These are phyloP conservation scores for Pegea sp. DNA, from an alignment of 23 tunicate species.

Conservation along the genomic window DNA sequence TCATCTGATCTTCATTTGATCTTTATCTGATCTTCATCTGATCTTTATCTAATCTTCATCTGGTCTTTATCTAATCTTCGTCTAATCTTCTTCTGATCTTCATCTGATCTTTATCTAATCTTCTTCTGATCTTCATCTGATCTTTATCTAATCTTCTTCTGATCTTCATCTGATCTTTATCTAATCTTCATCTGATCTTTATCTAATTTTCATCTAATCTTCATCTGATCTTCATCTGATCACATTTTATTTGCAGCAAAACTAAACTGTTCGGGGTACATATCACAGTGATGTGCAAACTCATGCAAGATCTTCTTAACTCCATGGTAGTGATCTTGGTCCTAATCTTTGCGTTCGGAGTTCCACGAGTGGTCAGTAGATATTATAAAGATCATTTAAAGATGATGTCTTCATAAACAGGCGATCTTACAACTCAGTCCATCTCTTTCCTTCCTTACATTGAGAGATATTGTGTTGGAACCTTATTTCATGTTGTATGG, in stretches of 20 bases:
- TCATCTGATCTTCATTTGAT: too few species aligned
- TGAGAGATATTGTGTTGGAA: constrained; percentile 46
- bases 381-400: not conserved
- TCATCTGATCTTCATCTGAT: not conserved
- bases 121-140: too few species aligned
- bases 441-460: constrained; percentile 17
- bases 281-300: constrained; percentile 83
- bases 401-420: constrained; percentile 3
- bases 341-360: constrained; percentile 2
- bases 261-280: constrained; percentile 83
- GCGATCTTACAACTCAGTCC: constrained; percentile 41
- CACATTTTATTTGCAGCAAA: constrained; percentile 33
- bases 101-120: too few species aligned
- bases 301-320: constrained; percentile 75
- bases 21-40: too few species aligned
- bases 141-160: too few species aligned
- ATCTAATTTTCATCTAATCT: too few species aligned
- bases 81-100: too few species aligned
- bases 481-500: constrained; percentile 99
- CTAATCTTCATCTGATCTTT: too few species aligned
- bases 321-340: constrained; percentile 58
- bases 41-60: too few species aligned
- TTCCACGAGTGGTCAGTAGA: not conserved
- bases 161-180: too few species aligned
- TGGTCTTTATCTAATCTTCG: too few species aligned